Base-by-base conservation (phyloP, 2,888 invertebrate genomes). In the Oscheius sp. region DNA sequence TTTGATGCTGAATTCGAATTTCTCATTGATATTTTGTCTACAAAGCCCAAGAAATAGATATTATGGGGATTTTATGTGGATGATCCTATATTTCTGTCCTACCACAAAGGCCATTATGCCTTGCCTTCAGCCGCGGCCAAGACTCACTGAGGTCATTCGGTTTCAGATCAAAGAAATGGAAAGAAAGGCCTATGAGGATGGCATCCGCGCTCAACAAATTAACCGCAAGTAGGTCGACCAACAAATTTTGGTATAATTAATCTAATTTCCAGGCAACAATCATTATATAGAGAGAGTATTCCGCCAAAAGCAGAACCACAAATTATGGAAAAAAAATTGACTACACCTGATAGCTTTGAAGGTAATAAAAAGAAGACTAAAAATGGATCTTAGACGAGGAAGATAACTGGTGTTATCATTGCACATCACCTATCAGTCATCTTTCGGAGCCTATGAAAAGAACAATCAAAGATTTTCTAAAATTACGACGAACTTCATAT, bases 341-440 rank as follows among this genome's bases (percentile, higher is more conserved):
- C 36, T 36, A 9, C 36, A 36, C 8, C 14, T 36, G 36, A 36
- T 36, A 14, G 14, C 36, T 9, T 36, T 24, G 49, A 22, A 22
- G 20, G 22, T 24, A 8, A 2, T 3, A 4, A 9, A 49, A 9
- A n/a, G n/a, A n/a, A n/a, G n/a, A n/a, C n/a, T n/a, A n/a, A n/a
- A n/a, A n/a, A n/a, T n/a, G n/a, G n/a, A n/a, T n/a, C 9, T 14
- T 50, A n/a, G 6, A 4, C 14, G 63, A 41, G 20, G n/a, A 6
- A 1, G 69, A 72, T 2, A 47, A 77, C 47, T 82, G 80, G 80
- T 82, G 82, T 49, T 82, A 79, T 45, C 67, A 71, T 49, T 82
- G 82, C 66, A 77, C 76, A 1, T 70, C 71, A 14, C 80, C 81
- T 1, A 70, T 81, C 30, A 64, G 67, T 44, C 54, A 74, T 38